Percentiles rank a stretch among this genome's conserved stretches.
Conservation (phyloP, 2,888 invertebrate genomes). For the Tenthredo distinguenda region DNA sequence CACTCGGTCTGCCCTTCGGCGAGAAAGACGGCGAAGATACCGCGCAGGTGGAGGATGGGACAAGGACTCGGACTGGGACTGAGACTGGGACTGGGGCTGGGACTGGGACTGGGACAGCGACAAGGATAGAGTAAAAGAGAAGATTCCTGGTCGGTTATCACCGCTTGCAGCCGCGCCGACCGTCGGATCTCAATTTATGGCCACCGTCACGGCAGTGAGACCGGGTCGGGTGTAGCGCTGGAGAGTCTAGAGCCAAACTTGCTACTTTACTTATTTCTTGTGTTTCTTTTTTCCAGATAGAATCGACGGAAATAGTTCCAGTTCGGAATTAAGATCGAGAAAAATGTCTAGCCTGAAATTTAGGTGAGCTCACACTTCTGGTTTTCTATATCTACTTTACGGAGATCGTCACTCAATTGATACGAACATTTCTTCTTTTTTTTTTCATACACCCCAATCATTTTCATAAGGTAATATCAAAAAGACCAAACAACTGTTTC, state of each 20-base stretch:
- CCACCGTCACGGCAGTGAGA: conserved; percentile 54
- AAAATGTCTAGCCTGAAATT: neutral
- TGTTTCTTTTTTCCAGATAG: conserved; percentile 4
- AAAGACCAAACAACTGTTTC: neutral
- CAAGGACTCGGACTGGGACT: conserved; percentile 32
- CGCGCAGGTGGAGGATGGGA: conserved; percentile 49
- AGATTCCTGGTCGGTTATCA: conserved; percentile 69
- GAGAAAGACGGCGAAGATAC: conserved; percentile 39
- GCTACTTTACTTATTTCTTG: conserved; percentile 23
- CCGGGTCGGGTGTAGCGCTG: conserved; percentile 57
- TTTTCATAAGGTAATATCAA: neutral
- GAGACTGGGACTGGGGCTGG: conserved; percentile 55
- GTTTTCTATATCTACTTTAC: neutral
- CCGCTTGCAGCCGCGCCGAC: conserved; percentile 73
- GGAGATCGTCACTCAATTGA: neutral
- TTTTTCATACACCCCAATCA: neutral
- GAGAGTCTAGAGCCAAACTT: conserved; percentile 41
- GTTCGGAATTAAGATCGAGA: neutral
- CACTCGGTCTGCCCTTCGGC: conserved; percentile 39
- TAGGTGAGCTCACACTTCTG: neutral
- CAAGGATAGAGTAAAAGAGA: conserved; percentile 64
- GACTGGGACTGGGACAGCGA: conserved; percentile 57
- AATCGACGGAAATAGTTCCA: conserved; percentile 5
- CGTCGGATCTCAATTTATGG: conserved; percentile 77
- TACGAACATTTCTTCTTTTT: neutral